Conservation (phyloP, 1,140 invertebrate genomes). For the Ridgeia piscesae region DNA sequence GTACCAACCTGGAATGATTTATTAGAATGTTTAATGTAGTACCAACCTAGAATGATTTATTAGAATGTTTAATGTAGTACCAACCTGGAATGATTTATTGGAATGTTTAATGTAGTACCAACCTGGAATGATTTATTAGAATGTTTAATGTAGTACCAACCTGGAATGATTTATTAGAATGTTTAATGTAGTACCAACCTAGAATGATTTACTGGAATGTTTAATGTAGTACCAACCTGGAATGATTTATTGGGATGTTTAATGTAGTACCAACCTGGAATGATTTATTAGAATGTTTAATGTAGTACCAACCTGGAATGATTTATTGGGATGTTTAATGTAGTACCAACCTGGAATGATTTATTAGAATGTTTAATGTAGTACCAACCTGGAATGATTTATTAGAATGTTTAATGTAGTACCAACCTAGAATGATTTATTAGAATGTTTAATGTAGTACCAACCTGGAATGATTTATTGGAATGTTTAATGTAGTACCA, state of each 20-base stretch:
- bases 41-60: too few species aligned
- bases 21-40: constrained; percentile 77
- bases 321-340: constrained; percentile 73
- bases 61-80: too few species aligned
- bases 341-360: too few species aligned
- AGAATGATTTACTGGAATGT: too few species aligned
- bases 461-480: constrained; percentile 49
- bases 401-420: constrained; percentile 77
- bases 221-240: not conserved
- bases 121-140: too few species aligned
- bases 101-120: constrained; percentile 80
- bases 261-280: too few species aligned
- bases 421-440: too few species aligned
- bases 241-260: constrained; percentile 69
- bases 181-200: constrained; percentile 79
- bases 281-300: too few species aligned
- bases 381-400: not conserved
- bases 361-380: too few species aligned
- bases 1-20: not conserved
- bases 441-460: too few species aligned
- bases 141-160: not conserved
- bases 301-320: not conserved
- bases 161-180: constrained; percentile 62
- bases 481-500: constrained; percentile 80
- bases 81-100: constrained; percentile 49